phyloP scores from a whole-genome alignment of 2,888 invertebrate species.

The Bursaphelenchus okinawaensis region DNA sequence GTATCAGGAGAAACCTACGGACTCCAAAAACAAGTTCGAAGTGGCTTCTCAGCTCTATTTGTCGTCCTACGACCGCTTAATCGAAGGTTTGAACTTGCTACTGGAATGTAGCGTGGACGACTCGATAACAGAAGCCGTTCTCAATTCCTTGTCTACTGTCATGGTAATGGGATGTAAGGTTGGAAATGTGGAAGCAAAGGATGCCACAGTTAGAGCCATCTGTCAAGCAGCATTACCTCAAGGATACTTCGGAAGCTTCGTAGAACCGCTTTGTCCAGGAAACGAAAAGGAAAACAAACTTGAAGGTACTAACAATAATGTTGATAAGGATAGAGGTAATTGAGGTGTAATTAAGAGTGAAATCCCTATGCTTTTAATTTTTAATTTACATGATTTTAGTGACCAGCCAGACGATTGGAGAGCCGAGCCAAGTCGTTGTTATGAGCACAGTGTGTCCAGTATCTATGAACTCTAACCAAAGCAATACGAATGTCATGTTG shows the following conservation, averaged over 20 bases:
- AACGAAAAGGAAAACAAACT: background rate
- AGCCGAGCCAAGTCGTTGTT: conserved; percentile 77
- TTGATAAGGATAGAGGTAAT: background rate
- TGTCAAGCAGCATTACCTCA: conserved; percentile 87
- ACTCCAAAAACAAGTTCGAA: background rate
- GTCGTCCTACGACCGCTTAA: conserved; percentile 88
- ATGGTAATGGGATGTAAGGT: conserved; percentile 82
- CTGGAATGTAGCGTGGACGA: conserved; percentile 93
- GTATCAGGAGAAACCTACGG: background rate
- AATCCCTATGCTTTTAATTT: too few species aligned
- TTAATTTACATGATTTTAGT: too few species aligned
- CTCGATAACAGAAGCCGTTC: conserved; percentile 78
- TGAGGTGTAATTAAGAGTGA: too few species aligned
- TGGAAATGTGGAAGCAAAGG: conserved; percentile 72
- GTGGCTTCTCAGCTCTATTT: conserved; percentile 60
- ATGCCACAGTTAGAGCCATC: conserved; percentile 87
- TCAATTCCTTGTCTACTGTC: conserved; percentile 83
- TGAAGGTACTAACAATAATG: background rate
- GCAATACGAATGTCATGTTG: conserved; percentile 86
- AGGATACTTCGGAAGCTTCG: conserved; percentile 16
- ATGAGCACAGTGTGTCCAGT: conserved; percentile 84
- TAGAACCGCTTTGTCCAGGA: conserved; percentile 7
- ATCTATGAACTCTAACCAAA: conserved; percentile 62
- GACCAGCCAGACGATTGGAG: conserved; percentile 15
- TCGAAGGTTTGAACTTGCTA: conserved; percentile 82